These are phyloP conservation scores for Colinus virginianus DNA, from an alignment of 2,113 vertebrate species.

Conservation along the genomic window DNA sequence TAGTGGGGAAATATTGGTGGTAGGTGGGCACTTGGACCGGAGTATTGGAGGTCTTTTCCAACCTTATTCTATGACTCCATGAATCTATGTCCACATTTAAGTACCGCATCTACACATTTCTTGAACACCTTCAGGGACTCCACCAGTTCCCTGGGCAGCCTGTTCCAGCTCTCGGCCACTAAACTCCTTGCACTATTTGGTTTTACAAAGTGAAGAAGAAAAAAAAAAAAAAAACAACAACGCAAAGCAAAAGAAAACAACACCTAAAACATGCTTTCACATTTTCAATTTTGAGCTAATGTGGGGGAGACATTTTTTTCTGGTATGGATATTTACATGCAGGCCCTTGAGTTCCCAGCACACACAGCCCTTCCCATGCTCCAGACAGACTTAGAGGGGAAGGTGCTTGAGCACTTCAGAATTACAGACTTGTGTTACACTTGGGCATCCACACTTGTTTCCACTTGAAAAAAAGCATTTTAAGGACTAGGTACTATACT, in stretches of 20 bases:
- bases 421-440: background rate
- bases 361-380: rapidly evolving
- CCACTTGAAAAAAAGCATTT: background rate
- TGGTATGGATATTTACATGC: background rate
- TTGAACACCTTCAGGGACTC: too few relatives aligned
- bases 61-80: too few relatives aligned
- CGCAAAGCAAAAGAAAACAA: background rate
- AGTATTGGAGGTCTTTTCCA: too few relatives aligned
- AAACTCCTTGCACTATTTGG: background rate
- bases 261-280: background rate
- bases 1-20: too few relatives aligned
- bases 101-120: too few relatives aligned
- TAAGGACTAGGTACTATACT: background rate
- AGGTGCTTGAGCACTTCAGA: background rate
- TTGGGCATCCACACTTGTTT: background rate
- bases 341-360: background rate
- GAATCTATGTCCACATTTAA: too few relatives aligned
- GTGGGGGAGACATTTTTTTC: background rate
- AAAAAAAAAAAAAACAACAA: background rate
- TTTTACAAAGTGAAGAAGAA: background rate
- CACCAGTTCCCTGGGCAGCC: too few relatives aligned
- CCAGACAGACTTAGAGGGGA: background rate
- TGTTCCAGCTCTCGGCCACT: too few relatives aligned
- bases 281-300: background rate
- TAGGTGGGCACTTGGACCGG: too few relatives aligned